These are phyloP conservation scores for Butorides virescens DNA, from an alignment of 2,113 vertebrate species.

Conservation along the genomic window DNA sequence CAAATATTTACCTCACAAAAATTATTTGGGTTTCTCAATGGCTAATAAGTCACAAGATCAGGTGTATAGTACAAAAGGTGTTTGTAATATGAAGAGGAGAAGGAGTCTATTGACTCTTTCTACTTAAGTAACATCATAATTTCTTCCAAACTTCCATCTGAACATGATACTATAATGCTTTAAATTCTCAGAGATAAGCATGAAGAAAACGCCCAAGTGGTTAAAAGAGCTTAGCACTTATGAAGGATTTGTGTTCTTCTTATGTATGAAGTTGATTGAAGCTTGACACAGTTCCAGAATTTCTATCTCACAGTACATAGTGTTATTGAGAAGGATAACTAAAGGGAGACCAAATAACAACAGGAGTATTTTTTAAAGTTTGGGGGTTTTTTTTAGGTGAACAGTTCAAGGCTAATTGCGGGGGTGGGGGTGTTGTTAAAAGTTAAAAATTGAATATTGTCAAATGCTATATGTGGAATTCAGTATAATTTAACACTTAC, in stretches of 20 bases:
- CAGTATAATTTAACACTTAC: not conserved
- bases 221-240: not conserved
- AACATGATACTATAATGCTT: not conserved
- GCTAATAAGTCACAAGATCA: not conserved
- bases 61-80: not conserved
- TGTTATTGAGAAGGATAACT: not conserved
- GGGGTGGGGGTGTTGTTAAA: not conserved
- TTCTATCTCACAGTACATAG: not conserved
- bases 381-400: not conserved
- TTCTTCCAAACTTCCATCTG: not conserved
- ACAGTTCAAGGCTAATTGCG: not conserved
- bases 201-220: not conserved
- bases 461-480: not conserved
- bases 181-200: not conserved
- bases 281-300: not conserved
- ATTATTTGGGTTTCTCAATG: not conserved
- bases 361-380: not conserved
- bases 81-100: not conserved
- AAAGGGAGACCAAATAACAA: not conserved
- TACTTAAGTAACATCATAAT: not conserved
- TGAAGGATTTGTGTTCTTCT: not conserved
- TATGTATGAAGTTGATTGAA: not conserved
- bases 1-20: conserved; percentile 24
- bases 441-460: not conserved
- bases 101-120: not conserved